Evolutionary conservation across 2,888 invertebrate species (phyloP), one percentile per base, ranked within the genome.

Genomic region (Clivina fossor): DNA sequence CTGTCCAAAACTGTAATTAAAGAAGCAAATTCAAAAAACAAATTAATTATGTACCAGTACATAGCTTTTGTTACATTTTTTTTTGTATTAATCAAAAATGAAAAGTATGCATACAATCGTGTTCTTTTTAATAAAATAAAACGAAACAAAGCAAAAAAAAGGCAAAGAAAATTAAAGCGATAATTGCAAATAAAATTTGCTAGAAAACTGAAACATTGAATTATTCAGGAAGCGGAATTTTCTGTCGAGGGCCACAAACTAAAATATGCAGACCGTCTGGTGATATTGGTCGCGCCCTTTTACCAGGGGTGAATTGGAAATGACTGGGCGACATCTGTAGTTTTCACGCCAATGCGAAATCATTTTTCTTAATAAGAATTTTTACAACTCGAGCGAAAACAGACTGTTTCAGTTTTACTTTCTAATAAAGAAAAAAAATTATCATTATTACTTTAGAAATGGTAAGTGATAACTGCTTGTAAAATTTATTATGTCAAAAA

Each of bases 251-350:
- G 44, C 4, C n/a, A n/a, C n/a, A n/a, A n/a, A n/a, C n/a, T n/a
- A 44, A 44, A 44, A 44, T 43, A 43, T 43, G 24, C 43, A 15
- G 24, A 9, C 9, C 11, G 19, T 20, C 20, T 38, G 18, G n/a
- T 32, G 2, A 47, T 47, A 47, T 47, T 47, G 22, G 33, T 18
- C 47, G 11, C 15, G 15, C 32, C 32, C 18, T 22, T 18, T 43
- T 41, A 32, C 35, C 26, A 40, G 51, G 48, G 53, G 53, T 53
- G 53, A 53, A 53, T 53, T 53, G 35, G 11, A 53, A 53, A 53
- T 53, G 33, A 44, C n/a, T n/a, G 16, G 53, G 53, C 53, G 53
- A 53, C 53, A 53, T 53, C 53, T 44, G 53, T 53, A 53, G 53
- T 53, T 53, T 53, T 44, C 53, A 26, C 53, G 53, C 44, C 37